Evolutionary conservation across 2,888 invertebrate species (phyloP).

Genomic region (Oegoconia quadripuncta): DNA sequence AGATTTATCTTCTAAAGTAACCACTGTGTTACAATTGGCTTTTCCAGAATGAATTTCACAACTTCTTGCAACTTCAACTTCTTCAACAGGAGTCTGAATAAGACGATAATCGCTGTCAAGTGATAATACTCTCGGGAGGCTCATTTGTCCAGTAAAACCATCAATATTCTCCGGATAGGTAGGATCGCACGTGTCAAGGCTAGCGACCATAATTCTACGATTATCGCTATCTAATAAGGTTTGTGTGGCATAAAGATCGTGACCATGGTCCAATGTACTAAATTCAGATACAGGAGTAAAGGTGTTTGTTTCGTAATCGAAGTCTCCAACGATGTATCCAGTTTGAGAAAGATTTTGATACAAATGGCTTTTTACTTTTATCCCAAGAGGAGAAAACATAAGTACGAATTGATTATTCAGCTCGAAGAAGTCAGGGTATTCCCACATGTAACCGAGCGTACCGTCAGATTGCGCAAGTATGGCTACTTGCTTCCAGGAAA

Average conservation of each 20-base stretch:
- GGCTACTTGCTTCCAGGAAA: constrained; percentile 45
- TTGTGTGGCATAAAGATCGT: constrained; percentile 70
- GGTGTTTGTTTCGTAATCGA: constrained; percentile 42
- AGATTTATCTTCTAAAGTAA: constrained; percentile 36
- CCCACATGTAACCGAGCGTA: constrained; percentile 64
- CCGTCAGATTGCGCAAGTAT: constrained; percentile 51
- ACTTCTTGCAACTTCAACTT: constrained; percentile 29
- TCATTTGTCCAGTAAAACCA: constrained; percentile 63
- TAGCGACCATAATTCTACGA: constrained; percentile 53
- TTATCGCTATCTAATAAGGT: constrained; percentile 38
- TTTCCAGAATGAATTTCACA: constrained; percentile 28
- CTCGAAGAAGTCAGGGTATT: constrained; percentile 74
- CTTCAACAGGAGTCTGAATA: constrained; percentile 45
- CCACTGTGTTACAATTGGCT: constrained; percentile 12
- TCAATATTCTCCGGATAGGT: constrained; percentile 52
- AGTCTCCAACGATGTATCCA: constrained; percentile 65
- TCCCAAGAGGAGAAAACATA: constrained; percentile 65
- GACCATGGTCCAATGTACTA: constrained; percentile 54
- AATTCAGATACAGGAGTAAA: constrained; percentile 45
- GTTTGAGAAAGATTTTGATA: constrained; percentile 56
- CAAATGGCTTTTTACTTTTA: constrained; percentile 46
- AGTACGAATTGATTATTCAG: constrained; percentile 51
- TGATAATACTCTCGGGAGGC: constrained; percentile 48
- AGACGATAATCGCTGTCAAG: constrained; percentile 36
- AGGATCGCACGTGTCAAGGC: constrained; percentile 68